Percentiles rank a stretch among this genome's conserved stretches.
phyloP scores from a whole-genome alignment of 2,797 vertebrate genomes.

The Artibeus lituratus region DNA sequence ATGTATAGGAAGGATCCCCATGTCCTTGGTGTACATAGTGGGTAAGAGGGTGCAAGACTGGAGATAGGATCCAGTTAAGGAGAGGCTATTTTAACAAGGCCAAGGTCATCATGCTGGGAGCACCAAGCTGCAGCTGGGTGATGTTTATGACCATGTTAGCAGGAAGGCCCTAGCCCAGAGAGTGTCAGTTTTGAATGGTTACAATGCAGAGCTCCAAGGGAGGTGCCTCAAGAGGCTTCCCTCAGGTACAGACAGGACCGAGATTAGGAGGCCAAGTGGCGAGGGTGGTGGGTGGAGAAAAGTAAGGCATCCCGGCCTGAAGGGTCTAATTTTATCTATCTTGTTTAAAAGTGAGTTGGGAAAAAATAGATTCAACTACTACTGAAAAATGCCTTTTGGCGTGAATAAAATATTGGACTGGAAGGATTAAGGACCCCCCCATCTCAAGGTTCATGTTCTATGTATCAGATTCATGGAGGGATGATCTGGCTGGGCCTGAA shows the following conservation, averaged over 20 bases:
- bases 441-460: not conserved
- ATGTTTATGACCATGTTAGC: accelerated
- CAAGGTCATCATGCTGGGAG: accelerated
- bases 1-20: not conserved
- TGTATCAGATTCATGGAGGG: not conserved
- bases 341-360: not conserved
- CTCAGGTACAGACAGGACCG: not conserved
- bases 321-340: not conserved
- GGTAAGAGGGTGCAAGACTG: not conserved
- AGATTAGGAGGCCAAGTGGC: too few species aligned
- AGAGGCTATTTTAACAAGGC: accelerated
- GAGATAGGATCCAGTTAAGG: not conserved
- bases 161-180: not conserved
- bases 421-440: not conserved
- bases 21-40: accelerated
- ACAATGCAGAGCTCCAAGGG: accelerated
- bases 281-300: not conserved
- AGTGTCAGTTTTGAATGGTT: not conserved
- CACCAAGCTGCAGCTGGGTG: accelerated
- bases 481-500: not conserved
- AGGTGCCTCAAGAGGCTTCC: not conserved
- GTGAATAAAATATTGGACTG: not conserved
- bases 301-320: not conserved
- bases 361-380: not conserved
- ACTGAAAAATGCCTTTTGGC: not conserved